phyloP scores from a whole-genome alignment of 2,113 vertebrate genomes.

The Myxocyprinus asiaticus region DNA sequence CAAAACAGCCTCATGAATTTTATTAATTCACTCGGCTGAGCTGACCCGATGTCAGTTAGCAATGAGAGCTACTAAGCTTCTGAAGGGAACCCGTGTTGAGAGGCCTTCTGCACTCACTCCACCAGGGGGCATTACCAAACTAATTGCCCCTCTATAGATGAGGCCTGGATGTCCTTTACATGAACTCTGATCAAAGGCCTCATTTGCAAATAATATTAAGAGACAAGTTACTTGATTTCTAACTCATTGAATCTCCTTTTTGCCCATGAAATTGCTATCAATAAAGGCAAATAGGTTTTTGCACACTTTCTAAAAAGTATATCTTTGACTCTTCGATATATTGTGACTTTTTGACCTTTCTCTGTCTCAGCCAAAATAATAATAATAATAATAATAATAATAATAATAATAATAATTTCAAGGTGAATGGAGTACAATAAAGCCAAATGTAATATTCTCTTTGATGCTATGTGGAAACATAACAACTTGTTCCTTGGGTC shows the following conservation, averaged over 20 bases:
- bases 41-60: conserved; percentile 41
- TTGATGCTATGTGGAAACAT: not conserved
- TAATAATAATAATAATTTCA: no score
- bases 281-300: not conserved
- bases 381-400: no score
- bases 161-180: conserved; percentile 45
- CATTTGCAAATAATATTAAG: conserved; percentile 35
- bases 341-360: not conserved
- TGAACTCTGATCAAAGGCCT: conserved; percentile 49
- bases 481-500: not conserved
- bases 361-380: not conserved
- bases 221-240: conserved; percentile 36
- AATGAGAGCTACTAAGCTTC: conserved; percentile 35
- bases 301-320: not conserved
- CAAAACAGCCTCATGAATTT: conserved; percentile 32
- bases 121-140: conserved; percentile 40
- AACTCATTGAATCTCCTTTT: not conserved
- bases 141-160: conserved; percentile 27
- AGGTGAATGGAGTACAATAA: not conserved
- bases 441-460: conserved; percentile 19
- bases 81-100: conserved; percentile 36
- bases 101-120: conserved; percentile 30
- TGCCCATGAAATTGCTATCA: not conserved
- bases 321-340: not conserved
- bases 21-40: conserved; percentile 30